Evolutionary conservation across 2,113 vertebrate genomes (phyloP), one percentile per base, ranked within the genome.

Genomic region (Lates calcarifer): DNA sequence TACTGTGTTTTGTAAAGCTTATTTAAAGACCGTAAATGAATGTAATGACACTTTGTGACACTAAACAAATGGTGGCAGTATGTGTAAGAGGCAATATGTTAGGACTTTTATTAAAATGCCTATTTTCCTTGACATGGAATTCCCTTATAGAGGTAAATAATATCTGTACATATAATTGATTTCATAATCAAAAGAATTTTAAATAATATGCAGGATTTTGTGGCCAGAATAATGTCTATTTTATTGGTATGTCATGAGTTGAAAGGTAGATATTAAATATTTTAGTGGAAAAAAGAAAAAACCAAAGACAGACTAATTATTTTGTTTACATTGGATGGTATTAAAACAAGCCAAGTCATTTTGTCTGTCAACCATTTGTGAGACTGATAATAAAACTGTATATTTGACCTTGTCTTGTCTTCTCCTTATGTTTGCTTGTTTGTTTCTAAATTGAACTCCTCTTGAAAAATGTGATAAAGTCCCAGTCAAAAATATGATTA

Each of bases 221-320:
- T 56, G 13, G 29, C 2, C 49, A 62, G 31, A 29, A 58, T 33
- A 61, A 47, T 47, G 17, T 78, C 10, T 89, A 75, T 88, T 83
- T 84, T 87, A 75, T 55, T 79, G 35, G 6, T 65, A 66, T 13
- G 3, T n/a, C 60, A 26, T 56, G 6, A 81, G 43, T 60, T 55
- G n/a, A 3, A 63, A 70, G 4, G 45, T 73, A 71, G 31, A 64
- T 70, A 56, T 41, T 51, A 17, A 57, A 84, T 76, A 87, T 89
- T 84, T 89, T 77, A 82, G 29, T 13, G 26, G 13, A 24, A 68
- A 49, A n/a, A 41, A 18, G 22, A 61, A 70, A 77, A 62, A 78
- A 55, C 84, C 89, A 89, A 91, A 92, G 68, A 87, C 35, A 74
- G 61, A 71, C 11, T 7, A 26, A 41, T 33, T 57, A 29, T 65